Conservation (phyloP, 2,888 invertebrate species). For the Lagria hirta region DNA sequence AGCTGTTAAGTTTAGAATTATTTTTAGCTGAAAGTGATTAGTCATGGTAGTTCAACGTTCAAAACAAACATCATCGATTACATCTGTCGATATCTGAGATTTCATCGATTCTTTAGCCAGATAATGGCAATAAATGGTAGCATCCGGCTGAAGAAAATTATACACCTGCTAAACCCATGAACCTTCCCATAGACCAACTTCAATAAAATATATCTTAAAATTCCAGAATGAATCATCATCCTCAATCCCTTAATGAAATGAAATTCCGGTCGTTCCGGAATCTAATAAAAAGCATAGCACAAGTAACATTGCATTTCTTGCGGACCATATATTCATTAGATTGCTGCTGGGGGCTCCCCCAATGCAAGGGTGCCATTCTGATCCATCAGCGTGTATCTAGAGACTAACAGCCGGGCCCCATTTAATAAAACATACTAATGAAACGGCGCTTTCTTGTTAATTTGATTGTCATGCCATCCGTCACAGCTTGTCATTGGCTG, state of each 20-base stretch:
- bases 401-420: constrained; percentile 41
- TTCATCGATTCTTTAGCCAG: too few species aligned
- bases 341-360: constrained; percentile 35
- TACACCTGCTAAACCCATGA: too few species aligned
- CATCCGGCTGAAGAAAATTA: too few species aligned
- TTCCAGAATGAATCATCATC: constrained; percentile 7
- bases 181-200: too few species aligned
- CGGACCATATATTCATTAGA: constrained; percentile 51
- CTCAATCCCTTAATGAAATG: constrained; percentile 22
- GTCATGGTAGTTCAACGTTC: too few species aligned
- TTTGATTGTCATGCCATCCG: constrained; percentile 48
- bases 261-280: constrained; percentile 30
- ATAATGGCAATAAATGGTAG: too few species aligned
- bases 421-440: constrained; percentile 51
- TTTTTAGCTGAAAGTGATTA: too few species aligned
- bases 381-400: constrained; percentile 20
- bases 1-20: too few species aligned
- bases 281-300: constrained; percentile 50
- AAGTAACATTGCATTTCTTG: constrained; percentile 47
- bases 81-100: too few species aligned
- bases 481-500: constrained; percentile 30
- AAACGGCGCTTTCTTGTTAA: constrained; percentile 48
- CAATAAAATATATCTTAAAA: background rate
- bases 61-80: too few species aligned
- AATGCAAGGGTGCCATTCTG: constrained; percentile 25